These are phyloP conservation scores for Tenrec ecaudatus DNA, from an alignment of 2,113 vertebrate genomes.

Conservation along the genomic window DNA sequence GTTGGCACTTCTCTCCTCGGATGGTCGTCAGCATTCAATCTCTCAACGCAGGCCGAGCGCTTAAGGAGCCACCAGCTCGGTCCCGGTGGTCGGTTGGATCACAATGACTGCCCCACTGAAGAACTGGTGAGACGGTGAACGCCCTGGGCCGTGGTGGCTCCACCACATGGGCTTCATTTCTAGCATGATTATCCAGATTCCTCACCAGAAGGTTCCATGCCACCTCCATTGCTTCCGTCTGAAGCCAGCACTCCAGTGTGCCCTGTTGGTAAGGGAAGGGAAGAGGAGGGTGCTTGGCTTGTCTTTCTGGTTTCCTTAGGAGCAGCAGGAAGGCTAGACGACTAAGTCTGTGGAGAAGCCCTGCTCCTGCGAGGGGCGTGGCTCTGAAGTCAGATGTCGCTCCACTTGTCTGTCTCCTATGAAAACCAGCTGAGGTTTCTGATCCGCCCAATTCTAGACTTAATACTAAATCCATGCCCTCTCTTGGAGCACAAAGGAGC, in stretches of 20 bases:
- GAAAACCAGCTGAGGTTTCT: background rate
- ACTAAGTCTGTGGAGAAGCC: rapidly evolving
- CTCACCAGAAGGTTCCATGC: background rate
- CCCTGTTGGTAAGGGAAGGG: rapidly evolving
- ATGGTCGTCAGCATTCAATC: background rate
- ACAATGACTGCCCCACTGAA: background rate
- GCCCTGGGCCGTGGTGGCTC: rapidly evolving
- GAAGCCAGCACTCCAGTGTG: background rate
- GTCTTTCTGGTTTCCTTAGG: background rate
- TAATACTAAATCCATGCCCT: background rate
- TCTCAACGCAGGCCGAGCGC: background rate
- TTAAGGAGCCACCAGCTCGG: rapidly evolving
- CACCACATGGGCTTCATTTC: background rate
- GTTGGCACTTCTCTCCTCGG: background rate
- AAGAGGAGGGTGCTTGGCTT: rapidly evolving
- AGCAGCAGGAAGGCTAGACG: background rate
- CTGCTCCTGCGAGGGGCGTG: background rate
- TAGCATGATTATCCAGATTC: background rate
- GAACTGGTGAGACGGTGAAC: background rate
- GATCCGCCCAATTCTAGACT: background rate
- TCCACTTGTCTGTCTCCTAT: background rate
- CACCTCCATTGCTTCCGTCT: background rate
- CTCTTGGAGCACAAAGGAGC: background rate
- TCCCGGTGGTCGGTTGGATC: background rate
- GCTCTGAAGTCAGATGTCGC: background rate